Evolutionary conservation across 2,113 vertebrate genomes (phyloP), one percentile per base, ranked within the genome.

Genomic region (Syngnathus scovelli): DNA sequence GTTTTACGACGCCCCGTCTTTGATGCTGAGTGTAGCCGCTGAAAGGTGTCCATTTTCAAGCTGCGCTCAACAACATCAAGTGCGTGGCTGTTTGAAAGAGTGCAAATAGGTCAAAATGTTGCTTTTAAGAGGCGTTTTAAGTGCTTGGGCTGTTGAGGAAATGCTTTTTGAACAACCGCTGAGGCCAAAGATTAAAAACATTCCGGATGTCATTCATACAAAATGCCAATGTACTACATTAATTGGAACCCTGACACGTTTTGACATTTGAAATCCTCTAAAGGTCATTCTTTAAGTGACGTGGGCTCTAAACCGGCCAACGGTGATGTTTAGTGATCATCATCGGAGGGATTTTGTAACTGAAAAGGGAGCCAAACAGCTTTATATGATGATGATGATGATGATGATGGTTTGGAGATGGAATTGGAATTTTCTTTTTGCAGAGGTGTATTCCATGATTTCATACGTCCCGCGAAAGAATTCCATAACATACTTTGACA

Each of bases 31-130:
- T 74, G 78, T 83, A 83, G 79, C 74, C 51, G 82, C 78, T 88
- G 86, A 89, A 88, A 89, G 86, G 87, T 86, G 84, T 88, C 84
- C 71, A 48, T 79, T 90, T 85, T 84, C 83, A 78, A 64, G 78
- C 70, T 67, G 69, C 76, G 79, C 77, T 83, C 77, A 49, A 77
- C 49, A n/a, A 86, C 83, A 79, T 85, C 78, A 75, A 86, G 85
- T 80, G 79, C 82, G 66, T 19, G 69, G 76, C 74, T 66, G 65
- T 78, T 75, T 76, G 75, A 81, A 82, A 67, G 41, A 62, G 21
- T 27, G 39, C 61, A 62, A 62, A 62, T 62, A 62, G 61, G 61
- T 62, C 41, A 43, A 62, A 44, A 44, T 21, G n/a, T 23, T 44
- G 6, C 61, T 62, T 62, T 62, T 62, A 62, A 62, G 38, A 44